Percentiles rank a stretch among this genome's conserved stretches.
phyloP scores from a whole-genome alignment of 2,888 invertebrate genomes.

The Stomorhina lunata region DNA sequence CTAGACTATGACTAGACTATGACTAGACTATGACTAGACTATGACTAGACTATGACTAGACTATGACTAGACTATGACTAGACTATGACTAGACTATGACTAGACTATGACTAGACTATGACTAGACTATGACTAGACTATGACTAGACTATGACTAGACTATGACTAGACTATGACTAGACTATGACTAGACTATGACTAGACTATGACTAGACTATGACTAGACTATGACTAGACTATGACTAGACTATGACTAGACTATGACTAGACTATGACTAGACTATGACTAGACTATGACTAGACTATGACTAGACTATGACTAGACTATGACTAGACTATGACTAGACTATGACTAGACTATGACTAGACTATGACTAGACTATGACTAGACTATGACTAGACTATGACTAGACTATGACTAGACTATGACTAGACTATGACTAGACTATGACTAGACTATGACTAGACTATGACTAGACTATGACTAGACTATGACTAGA shows the following conservation, averaged over 20 bases:
- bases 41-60: not conserved
- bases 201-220: not conserved
- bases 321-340: not conserved
- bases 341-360: not conserved
- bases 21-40: not conserved
- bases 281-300: not conserved
- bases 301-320: not conserved
- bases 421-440: not conserved
- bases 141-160: not conserved
- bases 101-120: not conserved
- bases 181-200: not conserved
- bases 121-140: not conserved
- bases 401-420: not conserved
- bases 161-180: not conserved
- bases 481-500: not conserved
- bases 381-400: not conserved
- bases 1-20: not conserved
- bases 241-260: not conserved
- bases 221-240: not conserved
- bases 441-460: not conserved
- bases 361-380: not conserved
- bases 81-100: not conserved
- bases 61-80: not conserved
- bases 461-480: not conserved
- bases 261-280: not conserved